Base-by-base conservation (phyloP, 2,888 invertebrate genomes). In the Abscondita cerata region DNA sequence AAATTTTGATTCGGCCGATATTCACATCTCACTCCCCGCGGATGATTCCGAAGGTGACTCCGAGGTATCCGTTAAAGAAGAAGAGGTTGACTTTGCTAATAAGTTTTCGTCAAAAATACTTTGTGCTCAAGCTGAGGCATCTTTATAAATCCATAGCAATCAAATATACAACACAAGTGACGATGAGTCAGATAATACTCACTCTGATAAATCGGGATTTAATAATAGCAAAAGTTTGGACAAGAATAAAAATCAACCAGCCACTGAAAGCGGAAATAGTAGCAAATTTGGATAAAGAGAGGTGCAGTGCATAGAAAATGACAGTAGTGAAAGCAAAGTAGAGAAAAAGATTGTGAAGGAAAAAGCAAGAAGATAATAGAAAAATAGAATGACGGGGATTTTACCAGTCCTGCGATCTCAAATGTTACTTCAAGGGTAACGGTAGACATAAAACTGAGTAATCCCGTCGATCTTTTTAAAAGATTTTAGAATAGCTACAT, bases 31-130 rank as follows among this genome's bases (percentile, higher is more conserved):
- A 25, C 4, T n/a, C n/a, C n/a, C 4, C 4, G n/a, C n/a, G n/a
- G 25, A 25, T 36, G 11, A 36, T 11, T n/a, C 36, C 36, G 11
- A n/a, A 9, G 36, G 36, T 36, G 36, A 36, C 36, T 36, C 36
- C 3, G 36, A 36, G 36, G 36, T 36, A 36, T 9, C 36, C 12
- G 36, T 8, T 36, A 36, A 9, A n/a, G 36, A 36, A 36, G 36
- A 36, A 8, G 11, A 36, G 36, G 36, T 36, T 36, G 36, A 36
- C 3, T 36, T 3, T 36, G 36, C 36, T 3, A n/a, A n/a, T n/a
- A 36, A 36, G 36, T 36, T 36, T 36, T 36, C 36, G 11, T 36
- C 36, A 36, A 36, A 9, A 36, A 36, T 36, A 36, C 36, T 36
- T 9, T 36, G n/a, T n/a, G n/a, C n/a, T n/a, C n/a, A n/a, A n/a